Evolutionary conservation across 2,797 vertebrate genomes (phyloP), one percentile per base, ranked within the genome.

Genomic region (Clangula hyemalis): DNA sequence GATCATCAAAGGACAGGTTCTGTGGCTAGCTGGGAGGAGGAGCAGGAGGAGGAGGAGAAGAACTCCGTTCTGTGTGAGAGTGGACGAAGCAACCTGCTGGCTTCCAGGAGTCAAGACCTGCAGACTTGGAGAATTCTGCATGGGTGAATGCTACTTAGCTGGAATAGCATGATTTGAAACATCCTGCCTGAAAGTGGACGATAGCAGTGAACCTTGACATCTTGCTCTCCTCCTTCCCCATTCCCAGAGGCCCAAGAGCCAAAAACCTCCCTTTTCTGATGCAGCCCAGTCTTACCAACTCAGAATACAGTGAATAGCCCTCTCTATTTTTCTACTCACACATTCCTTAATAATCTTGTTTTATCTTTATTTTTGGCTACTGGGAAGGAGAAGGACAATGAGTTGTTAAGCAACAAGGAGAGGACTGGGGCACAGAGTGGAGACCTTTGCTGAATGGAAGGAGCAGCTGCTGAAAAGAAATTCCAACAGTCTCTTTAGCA

Each of bases 81-180:
- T 56, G 13, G 32, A 25, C 62, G n/a, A 62, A 87, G 27, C 3
- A 45, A 73, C 7, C 3, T 36, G 1, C 25, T 62, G 65, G 8
- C 53, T 74, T 83, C 32, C 20, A 43, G 38, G 13, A 65, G 11
- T 32, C 30, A 53, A 73, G 2, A 71, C 83, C 32, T 25, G 21
- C 8, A 45, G 16, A 1, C 13, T 45, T 65, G 14, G 15, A 11
- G 25, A 91, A 66, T 25, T 6, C 1, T 61, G 5, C 0, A 0
- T 43, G 17, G 2, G 8, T 41, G n/a, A 79, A 22, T 73, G 18
- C 24, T 20, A 24, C 15, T 32, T 30, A 69, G 3, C 65, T 2
- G 5, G 4, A 43, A 47, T 24, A 13, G 13, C 5, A 39, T 8
- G 64, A 4, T 47, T 56, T 32, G 13, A 20, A 12, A 7, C 1